Conservation (phyloP, 2,113 vertebrate genomes). For the Pardalotus punctatus region DNA sequence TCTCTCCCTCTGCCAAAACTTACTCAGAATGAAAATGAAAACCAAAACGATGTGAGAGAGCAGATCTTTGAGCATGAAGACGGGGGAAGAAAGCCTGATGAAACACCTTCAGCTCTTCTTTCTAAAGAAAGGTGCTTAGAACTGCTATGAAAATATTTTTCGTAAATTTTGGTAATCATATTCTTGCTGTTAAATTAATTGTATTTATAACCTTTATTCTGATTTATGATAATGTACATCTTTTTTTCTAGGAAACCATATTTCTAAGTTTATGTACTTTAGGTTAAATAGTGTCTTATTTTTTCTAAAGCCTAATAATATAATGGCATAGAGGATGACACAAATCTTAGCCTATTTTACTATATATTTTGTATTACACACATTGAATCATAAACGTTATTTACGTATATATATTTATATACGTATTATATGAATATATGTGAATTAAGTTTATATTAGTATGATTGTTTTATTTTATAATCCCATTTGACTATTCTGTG, state of each 20-base stretch:
- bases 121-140: slow-evolving; percentile 82
- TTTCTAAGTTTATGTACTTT: not conserved
- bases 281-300: not conserved
- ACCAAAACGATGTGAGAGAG: slow-evolving; percentile 32
- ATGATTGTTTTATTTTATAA: not conserved
- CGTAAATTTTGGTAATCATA: not conserved
- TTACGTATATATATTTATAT: not conserved
- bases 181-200: not conserved
- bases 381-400: not conserved
- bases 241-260: not conserved
- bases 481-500: not conserved
- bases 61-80: slow-evolving; percentile 43
- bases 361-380: not conserved
- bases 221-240: not conserved
- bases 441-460: not conserved
- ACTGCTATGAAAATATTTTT: not conserved
- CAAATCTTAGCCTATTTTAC: not conserved
- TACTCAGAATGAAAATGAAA: slow-evolving; percentile 69
- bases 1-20: slow-evolving; percentile 82
- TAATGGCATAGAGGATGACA: not conserved
- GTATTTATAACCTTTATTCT: not conserved
- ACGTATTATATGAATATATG: not conserved
- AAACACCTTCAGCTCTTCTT: slow-evolving; percentile 62
- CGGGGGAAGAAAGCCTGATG: slow-evolving; percentile 53
- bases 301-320: not conserved